Evolutionary conservation across 2,797 vertebrate species (phyloP).

Genomic region (Anolis apletophallus): DNA sequence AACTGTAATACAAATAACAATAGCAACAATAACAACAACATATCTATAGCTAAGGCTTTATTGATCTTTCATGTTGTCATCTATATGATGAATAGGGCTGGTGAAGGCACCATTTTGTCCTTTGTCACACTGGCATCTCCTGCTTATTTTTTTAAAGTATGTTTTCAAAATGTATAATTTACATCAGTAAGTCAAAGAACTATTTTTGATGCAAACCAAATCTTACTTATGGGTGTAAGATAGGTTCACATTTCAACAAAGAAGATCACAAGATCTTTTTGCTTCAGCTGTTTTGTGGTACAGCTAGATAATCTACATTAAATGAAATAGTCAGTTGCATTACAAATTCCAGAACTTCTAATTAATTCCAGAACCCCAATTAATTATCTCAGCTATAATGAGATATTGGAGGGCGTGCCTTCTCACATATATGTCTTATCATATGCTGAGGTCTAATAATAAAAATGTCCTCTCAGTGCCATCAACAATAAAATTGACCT

Average conservation of each 20-base stretch:
- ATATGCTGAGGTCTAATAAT: not conserved
- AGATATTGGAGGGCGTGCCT: not conserved
- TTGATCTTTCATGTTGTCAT: not conserved
- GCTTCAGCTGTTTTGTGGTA: not conserved
- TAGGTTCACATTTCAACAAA: not conserved
- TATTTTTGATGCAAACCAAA: not conserved
- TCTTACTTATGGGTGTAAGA: not conserved
- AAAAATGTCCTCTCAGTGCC: not conserved
- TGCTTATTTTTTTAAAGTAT: not conserved
- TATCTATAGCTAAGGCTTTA: too few relatives aligned
- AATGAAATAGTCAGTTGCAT: too few relatives aligned
- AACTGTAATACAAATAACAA: too few relatives aligned
- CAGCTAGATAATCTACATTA: not conserved
- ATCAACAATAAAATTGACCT: not conserved
- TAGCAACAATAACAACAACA: too few relatives aligned
- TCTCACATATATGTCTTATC: not conserved
- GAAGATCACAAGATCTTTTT: not conserved
- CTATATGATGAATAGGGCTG: not conserved
- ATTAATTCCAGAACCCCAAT: too few relatives aligned
- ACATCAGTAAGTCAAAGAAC: not conserved
- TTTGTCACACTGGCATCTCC: not conserved
- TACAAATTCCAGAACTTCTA: too few relatives aligned
- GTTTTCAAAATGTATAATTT: not conserved
- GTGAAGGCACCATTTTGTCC: not conserved
- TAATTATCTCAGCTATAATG: not conserved